Evolutionary conservation across 2,888 invertebrate species (phyloP), one percentile per base, ranked within the genome.

Genomic region (Macaria notata): DNA sequence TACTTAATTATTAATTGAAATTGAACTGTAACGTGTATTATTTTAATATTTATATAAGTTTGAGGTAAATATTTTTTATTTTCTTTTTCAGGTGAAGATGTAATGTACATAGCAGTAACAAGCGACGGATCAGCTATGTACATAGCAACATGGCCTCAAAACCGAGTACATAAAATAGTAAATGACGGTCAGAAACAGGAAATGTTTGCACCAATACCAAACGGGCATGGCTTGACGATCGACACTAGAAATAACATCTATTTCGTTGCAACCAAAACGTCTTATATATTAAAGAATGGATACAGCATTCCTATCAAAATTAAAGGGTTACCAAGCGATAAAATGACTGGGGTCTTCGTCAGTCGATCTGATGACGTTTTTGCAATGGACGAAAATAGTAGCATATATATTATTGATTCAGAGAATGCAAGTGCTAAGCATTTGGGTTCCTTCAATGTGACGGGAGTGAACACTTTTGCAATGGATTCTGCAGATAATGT

Each of bases 131-230:
- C 58, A 0, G 66, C 73, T 0, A 84, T 90, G 82, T 91, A 84
- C 8, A 83, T 88, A 54, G 89, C 90, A 0, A 91, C 91, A 0
- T 91, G 88, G 88, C 91, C 91, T 0, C 89, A 90, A 42, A 90
- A 91, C 58, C 69, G 88, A 8, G 91, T 91, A 0, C 84, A 84
- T 9, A 86, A 78, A 54, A 81, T 91, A 1, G 81, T 82, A 0
- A 84, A 82, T 31, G 80, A 84, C 0, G 88, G 89, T 0, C 81
- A 82, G 31, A 83, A 78, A 9, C 79, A 79, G 42, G 88, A 89
- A 46, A 62, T 72, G 0, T 88, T 86, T 44, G 30, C 83, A 0
- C 70, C 79, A 0, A 86, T 91, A 7, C 87, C 90, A 0, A 88
- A 90, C 9, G 91, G 91, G 0, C 90, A 91, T 46, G 89, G 89